A percentile compares a stretch with the other conserved stretches of the same genome.
phyloP scores from a whole-genome alignment of 2,888 invertebrate species.

The Pasiphila rectangulata region DNA sequence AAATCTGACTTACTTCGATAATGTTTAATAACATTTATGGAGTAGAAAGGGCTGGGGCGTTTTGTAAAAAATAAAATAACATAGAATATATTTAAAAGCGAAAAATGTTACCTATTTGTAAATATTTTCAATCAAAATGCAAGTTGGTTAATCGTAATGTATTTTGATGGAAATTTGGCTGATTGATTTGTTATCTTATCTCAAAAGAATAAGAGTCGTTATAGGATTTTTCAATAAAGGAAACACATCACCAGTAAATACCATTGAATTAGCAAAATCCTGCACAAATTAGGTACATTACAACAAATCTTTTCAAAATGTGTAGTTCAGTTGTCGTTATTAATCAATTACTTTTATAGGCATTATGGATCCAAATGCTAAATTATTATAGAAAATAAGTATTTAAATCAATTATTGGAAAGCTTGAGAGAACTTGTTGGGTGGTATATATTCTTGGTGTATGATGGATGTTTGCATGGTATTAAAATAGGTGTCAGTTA shows the following conservation, averaged over 20 bases:
- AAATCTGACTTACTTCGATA: too few species aligned
- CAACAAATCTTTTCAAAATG: slow-evolving; percentile 3
- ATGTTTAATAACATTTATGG: not conserved
- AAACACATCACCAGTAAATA: not conserved
- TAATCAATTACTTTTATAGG: slow-evolving; percentile 13
- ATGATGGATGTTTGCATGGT: slow-evolving; percentile 17
- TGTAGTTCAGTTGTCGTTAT: not conserved
- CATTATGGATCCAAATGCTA: slow-evolving; percentile 17
- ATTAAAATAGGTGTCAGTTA: not conserved
- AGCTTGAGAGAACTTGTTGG: slow-evolving; percentile 1
- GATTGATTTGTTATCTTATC: slow-evolving; percentile 12
- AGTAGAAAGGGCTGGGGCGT: not conserved
- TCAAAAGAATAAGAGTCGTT: slow-evolving; percentile 6
- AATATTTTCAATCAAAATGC: slow-evolving; percentile 14
- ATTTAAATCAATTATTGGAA: slow-evolving; percentile 14
- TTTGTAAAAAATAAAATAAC: slow-evolving; percentile 12
- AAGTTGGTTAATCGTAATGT: slow-evolving; percentile 1
- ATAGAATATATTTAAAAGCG: slow-evolving; percentile 5
- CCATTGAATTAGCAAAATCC: not conserved
- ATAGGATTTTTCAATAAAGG: slow-evolving; percentile 1
- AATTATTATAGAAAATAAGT: slow-evolving; percentile 13
- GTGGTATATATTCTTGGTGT: slow-evolving; percentile 6
- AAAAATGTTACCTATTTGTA: slow-evolving; percentile 25
- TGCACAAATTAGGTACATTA: not conserved
- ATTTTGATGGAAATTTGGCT: not conserved